phyloP scores from a whole-genome alignment of 2,113 vertebrate species.

The Sphyrna mokarran region DNA sequence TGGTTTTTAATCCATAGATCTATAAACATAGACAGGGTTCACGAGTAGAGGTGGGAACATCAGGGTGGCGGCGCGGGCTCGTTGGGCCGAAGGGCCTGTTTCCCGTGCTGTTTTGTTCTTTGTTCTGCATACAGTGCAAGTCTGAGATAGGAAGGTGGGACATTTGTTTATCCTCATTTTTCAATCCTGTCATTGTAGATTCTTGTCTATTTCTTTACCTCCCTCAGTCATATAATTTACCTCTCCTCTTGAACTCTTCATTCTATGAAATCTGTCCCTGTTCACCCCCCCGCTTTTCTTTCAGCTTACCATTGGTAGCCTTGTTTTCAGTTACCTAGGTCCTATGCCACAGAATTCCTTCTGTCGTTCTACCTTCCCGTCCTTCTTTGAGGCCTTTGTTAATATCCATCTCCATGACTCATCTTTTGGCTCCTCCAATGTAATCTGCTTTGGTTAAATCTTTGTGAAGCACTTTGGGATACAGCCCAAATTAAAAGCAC shows the following conservation, averaged over 20 bases:
- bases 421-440: not conserved
- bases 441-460: not conserved
- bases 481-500: not conserved
- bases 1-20: too few relatives aligned
- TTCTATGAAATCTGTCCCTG: not conserved
- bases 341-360: not conserved
- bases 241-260: not conserved
- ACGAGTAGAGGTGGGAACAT: too few relatives aligned
- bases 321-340: not conserved
- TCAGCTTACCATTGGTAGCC: not conserved
- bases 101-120: too few relatives aligned
- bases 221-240: not conserved
- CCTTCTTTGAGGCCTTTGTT: not conserved
- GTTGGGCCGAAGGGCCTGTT: too few relatives aligned
- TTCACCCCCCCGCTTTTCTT: not conserved
- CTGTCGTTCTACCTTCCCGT: not conserved
- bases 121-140: not conserved
- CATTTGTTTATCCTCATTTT: not conserved
- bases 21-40: too few relatives aligned
- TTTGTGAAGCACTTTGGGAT: not conserved
- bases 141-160: not conserved
- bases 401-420: not conserved
- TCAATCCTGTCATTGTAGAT: not conserved
- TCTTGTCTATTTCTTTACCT: not conserved
- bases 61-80: too few relatives aligned